Conservation (phyloP, 2,888 invertebrate species). For the Cosmopolites sordidus region DNA sequence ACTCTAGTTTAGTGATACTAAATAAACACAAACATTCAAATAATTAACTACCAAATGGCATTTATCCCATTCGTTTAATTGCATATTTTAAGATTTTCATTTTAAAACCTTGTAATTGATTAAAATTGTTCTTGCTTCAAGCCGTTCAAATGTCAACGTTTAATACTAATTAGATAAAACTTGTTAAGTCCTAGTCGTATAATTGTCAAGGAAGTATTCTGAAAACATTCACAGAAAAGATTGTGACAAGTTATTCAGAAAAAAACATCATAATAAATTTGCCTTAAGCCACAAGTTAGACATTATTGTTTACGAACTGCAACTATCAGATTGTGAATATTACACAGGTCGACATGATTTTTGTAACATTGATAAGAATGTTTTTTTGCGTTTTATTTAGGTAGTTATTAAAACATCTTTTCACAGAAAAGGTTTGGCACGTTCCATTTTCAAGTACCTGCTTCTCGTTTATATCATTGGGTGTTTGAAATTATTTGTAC, state of each 20-base stretch:
- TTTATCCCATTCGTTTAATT: constrained; percentile 24
- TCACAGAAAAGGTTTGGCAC: too few species aligned
- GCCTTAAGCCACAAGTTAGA: too few species aligned
- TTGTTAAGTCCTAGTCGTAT: constrained; percentile 23
- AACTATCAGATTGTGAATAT: too few species aligned
- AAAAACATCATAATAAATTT: too few species aligned
- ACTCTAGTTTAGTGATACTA: constrained; percentile 6
- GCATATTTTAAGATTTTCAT: constrained; percentile 21
- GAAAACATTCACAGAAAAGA: background rate
- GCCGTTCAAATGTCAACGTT: constrained; percentile 26
- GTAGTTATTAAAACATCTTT: too few species aligned
- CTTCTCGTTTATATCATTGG: too few species aligned
- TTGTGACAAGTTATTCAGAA: background rate
- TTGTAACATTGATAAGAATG: too few species aligned
- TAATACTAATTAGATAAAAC: constrained; percentile 27
- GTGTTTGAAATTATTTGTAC: too few species aligned
- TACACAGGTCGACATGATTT: too few species aligned
- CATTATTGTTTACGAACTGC: too few species aligned
- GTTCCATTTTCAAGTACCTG: too few species aligned
- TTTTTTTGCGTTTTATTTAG: too few species aligned
- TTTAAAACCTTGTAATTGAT: constrained; percentile 22
- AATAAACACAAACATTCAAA: constrained; percentile 11
- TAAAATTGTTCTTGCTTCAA: constrained; percentile 27
- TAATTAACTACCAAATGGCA: constrained; percentile 18
- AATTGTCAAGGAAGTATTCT: constrained; percentile 22